phyloP scores from a whole-genome alignment of 2,888 invertebrate genomes.

The Tillus elongatus region DNA sequence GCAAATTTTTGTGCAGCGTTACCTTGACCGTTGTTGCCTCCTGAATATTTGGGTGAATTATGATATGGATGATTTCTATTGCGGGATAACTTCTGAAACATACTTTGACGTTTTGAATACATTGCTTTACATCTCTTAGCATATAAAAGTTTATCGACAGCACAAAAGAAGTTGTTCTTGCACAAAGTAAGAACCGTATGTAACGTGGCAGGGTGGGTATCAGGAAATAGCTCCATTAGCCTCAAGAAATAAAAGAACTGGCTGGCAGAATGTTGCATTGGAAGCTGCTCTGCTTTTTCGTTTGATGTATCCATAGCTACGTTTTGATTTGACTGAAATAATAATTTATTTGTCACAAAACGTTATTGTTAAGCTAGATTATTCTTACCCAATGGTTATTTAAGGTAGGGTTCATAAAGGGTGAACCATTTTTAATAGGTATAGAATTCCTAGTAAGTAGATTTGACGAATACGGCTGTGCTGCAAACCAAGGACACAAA shows the following conservation, averaged over 20 bases:
- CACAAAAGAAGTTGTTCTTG: slow-evolving; percentile 37
- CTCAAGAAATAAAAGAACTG: slow-evolving; percentile 39
- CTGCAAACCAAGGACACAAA: too few species aligned
- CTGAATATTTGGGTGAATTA: too few species aligned
- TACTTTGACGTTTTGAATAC: slow-evolving; percentile 18
- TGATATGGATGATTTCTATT: slow-evolving; percentile 12
- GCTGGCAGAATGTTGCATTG: slow-evolving; percentile 32
- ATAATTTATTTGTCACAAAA: too few species aligned
- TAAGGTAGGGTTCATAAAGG: too few species aligned
- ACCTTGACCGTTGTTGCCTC: too few species aligned
- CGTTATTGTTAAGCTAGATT: too few species aligned
- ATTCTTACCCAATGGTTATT: too few species aligned
- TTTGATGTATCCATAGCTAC: slow-evolving; percentile 8
- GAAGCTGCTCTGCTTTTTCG: slow-evolving; percentile 16
- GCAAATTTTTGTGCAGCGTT: too few species aligned
- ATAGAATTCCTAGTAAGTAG: too few species aligned
- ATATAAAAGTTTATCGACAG: slow-evolving; percentile 38
- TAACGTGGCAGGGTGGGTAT: slow-evolving; percentile 39
- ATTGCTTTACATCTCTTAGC: slow-evolving; percentile 31
- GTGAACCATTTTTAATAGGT: too few species aligned
- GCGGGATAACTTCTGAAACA: slow-evolving; percentile 12
- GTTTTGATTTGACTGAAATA: too few species aligned
- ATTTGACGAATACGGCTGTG: too few species aligned
- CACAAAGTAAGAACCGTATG: slow-evolving; percentile 37
- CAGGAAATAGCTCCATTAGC: slow-evolving; percentile 40